Base-by-base conservation (phyloP, 2,797 vertebrate genomes). In the Schizothorax lantsangensis region DNA sequence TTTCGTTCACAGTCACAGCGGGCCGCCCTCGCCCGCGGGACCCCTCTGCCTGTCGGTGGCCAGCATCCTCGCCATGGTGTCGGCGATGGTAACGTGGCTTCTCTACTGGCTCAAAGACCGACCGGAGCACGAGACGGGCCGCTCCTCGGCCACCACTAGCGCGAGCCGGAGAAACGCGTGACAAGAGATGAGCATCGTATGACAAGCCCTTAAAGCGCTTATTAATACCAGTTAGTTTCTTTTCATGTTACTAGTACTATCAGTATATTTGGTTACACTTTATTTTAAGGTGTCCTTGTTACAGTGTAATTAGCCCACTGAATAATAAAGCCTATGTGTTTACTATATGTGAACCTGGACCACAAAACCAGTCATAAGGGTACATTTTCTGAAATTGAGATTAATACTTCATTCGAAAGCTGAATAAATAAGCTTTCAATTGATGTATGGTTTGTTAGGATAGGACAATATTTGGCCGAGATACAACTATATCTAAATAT, bases 21-120 rank as follows among this genome's bases (percentile, higher is more conserved):
- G 95, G 47, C 95, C 96, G 0, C 96, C 96, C 23, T 98, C 97
- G 77, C 97, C 97, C 9, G 97, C 97, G 84, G 97, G 97, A 81
- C 97, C 97, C 89, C 97, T 98, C 88, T 99, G 97, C 91, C 86
- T 99, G 91, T 98, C 97, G 17, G 96, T 98, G 2, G 97, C 97
- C 91, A 97, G 97, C 95, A 96, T 97, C 92, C 94, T 98, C 83
- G 97, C 97, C 87, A 97, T 99, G 94, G 97, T 98, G 92, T 97
- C 97, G 0, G 96, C 98, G 89, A 96, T 98, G 40, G 96, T 98
- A 92, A 98, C 97, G 23, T 99, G 97, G 96, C 94, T 97, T 86
- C 97, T 97, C 91, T 99, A 97, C 92, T 97, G 97, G 97, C 95
- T 97, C 88, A 97, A 97, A 93, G 98, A 98, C 92, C 95, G 97